Percentiles rank a stretch among this genome's conserved stretches.
Conservation (phyloP, 2,888 invertebrate genomes). For the Xylota sylvarum region DNA sequence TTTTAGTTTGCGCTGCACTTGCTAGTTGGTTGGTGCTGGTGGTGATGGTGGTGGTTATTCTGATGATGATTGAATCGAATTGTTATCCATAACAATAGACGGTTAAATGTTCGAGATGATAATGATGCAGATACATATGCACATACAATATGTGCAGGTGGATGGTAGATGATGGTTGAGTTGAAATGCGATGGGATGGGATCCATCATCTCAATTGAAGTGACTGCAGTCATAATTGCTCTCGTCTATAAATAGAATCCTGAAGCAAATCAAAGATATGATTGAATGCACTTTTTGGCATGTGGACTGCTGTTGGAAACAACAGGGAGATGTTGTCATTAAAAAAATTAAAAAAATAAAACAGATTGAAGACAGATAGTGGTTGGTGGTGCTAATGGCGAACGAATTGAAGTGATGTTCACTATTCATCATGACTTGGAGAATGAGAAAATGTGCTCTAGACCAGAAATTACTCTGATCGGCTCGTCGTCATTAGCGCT, state of each 20-base stretch:
- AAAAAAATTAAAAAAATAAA: constrained; percentile 13
- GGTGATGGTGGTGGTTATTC: constrained; percentile 24
- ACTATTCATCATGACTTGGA: constrained; percentile 23
- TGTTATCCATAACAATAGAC: constrained; percentile 71
- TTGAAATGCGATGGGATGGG: constrained; percentile 5
- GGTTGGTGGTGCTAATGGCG: background rate
- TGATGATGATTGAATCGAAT: constrained; percentile 73
- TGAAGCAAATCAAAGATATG: constrained; percentile 40
- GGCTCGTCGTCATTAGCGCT: no score
- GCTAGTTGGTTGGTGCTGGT: background rate
- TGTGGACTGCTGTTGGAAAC: constrained; percentile 1
- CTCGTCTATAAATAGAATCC: constrained; percentile 59
- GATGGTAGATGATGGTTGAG: constrained; percentile 21
- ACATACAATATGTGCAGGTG: background rate
- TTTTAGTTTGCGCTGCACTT: background rate
- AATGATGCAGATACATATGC: constrained; percentile 50
- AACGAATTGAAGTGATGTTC: constrained; percentile 17
- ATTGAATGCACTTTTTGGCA: constrained; percentile 45
- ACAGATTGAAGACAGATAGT: constrained; percentile 8
- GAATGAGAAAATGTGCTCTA: background rate
- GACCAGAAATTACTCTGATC: no score
- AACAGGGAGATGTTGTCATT: constrained; percentile 47
- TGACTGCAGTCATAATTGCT: constrained; percentile 53
- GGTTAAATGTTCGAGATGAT: constrained; percentile 61
- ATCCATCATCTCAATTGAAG: constrained; percentile 43